These are phyloP conservation scores for Ophion slaviceki DNA, from an alignment of 2,888 invertebrate species.

Conservation along the genomic window DNA sequence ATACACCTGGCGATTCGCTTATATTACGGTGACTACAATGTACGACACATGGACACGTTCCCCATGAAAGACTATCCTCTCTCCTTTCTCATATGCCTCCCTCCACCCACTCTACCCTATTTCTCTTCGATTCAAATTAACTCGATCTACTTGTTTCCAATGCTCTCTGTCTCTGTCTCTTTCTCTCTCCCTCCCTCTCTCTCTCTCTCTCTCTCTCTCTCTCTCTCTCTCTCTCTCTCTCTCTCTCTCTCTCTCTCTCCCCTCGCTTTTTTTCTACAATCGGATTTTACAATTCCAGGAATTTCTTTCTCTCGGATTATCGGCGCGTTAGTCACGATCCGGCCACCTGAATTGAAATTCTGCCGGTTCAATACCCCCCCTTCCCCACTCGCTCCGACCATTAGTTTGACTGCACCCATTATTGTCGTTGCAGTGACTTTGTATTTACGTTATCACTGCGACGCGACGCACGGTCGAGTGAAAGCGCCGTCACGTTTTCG, in stretches of 20 bases:
- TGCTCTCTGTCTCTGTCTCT: not conserved
- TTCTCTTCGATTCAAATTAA: not conserved
- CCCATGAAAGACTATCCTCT: not conserved
- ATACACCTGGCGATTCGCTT: slow-evolving; percentile 56
- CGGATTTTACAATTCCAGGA: slow-evolving; percentile 11
- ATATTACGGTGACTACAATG: slow-evolving; percentile 19
- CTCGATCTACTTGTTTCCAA: not conserved
- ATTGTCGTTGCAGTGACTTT: too few species aligned
- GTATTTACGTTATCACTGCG: too few species aligned
- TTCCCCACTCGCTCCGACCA: not conserved
- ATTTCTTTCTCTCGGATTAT: slow-evolving; percentile 8
- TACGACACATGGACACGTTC: not conserved
- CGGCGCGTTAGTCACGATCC: slow-evolving; percentile 4
- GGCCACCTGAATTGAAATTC: slow-evolving; percentile 15
- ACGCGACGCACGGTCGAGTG: too few species aligned
- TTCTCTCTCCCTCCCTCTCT: not conserved
- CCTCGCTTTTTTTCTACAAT: not conserved
- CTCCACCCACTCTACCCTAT: not conserved
- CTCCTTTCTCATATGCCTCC: too few species aligned
- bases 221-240: not conserved
- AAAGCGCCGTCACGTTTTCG: too few species aligned
- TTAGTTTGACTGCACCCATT: too few species aligned
- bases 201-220: too few species aligned
- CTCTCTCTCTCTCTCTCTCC: not conserved
- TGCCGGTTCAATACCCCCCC: not conserved